Evolutionary conservation across 2,888 invertebrate genomes (phyloP).

Genomic region (Pachymerium ferrugineum): DNA sequence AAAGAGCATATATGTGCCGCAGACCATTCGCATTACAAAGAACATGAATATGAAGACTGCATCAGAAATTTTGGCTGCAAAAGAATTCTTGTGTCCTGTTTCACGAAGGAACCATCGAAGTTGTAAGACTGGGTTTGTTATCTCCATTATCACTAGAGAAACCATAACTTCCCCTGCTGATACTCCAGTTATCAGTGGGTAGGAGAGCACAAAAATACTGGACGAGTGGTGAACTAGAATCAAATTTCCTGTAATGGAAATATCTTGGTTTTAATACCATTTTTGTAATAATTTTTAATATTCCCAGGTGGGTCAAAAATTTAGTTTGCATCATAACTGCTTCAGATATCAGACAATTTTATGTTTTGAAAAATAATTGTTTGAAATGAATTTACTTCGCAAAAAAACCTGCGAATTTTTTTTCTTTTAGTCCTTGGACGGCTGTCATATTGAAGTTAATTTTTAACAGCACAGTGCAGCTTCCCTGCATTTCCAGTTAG

Average conservation of each 20-base stretch:
- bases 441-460: too few species aligned
- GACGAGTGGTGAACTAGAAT: constrained; percentile 27
- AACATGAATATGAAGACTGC: constrained; percentile 14
- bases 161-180: constrained; percentile 30
- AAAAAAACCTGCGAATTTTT: too few species aligned
- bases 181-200: neutral
- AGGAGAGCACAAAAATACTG: neutral
- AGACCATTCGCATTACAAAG: constrained; percentile 30
- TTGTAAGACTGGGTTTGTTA: constrained; percentile 30
- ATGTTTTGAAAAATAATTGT: too few species aligned
- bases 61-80: neutral
- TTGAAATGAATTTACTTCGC: too few species aligned
- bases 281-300: too few species aligned
- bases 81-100: constrained; percentile 13
- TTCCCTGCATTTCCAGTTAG: too few species aligned
- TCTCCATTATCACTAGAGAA: constrained; percentile 21
- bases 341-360: too few species aligned
- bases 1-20: constrained; percentile 5
- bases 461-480: too few species aligned
- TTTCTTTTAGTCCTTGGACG: too few species aligned
- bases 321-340: too few species aligned
- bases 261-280: too few species aligned
- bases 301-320: too few species aligned
- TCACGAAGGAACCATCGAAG: constrained; percentile 28
- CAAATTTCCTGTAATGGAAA: neutral